Percentiles rank a stretch among this genome's conserved stretches.
phyloP scores from a whole-genome alignment of 2,888 invertebrate genomes.

The Drosophila pseudotakahashii region DNA sequence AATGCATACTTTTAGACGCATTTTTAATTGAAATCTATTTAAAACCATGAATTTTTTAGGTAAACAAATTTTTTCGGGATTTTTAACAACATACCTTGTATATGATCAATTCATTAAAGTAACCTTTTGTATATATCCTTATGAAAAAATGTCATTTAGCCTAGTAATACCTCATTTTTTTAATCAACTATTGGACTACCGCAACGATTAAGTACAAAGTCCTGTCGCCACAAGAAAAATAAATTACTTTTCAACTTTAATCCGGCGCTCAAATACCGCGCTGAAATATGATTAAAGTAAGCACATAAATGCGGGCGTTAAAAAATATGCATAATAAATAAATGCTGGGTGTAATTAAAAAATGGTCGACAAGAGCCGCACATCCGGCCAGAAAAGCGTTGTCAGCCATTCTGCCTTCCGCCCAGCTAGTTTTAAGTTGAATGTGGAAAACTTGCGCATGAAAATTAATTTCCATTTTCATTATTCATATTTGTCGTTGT shows the following conservation, averaged over 20 bases:
- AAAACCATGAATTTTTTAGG: no score
- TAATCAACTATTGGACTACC: neutral
- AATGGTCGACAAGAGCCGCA: constrained; percentile 45
- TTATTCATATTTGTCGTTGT: constrained; percentile 60
- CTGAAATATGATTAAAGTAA: constrained; percentile 40
- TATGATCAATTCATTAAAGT: no score
- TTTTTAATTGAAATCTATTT: no score
- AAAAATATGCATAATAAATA: constrained; percentile 57
- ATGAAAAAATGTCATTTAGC: no score
- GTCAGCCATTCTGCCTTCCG: constrained; percentile 2
- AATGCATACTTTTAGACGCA: no score
- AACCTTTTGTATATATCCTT: no score
- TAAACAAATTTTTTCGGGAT: no score
- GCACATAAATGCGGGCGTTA: constrained; percentile 26
- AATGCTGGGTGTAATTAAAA: constrained; percentile 56
- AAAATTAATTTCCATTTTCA: constrained; percentile 72
- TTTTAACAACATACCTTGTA: no score
- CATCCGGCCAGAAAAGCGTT: constrained; percentile 29
- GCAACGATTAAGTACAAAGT: neutral
- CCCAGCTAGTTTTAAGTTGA: constrained; percentile 51
- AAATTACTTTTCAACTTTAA: constrained; percentile 43
- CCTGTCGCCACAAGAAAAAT: constrained; percentile 20
- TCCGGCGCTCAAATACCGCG: constrained; percentile 12
- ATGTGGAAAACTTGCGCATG: constrained; percentile 55
- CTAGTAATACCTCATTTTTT: neutral